A percentile compares a stretch with the other conserved stretches of the same genome.
Evolutionary conservation across 1,140 invertebrate genomes (phyloP).

Genomic region (Venustaconcha ellipsiformis): DNA sequence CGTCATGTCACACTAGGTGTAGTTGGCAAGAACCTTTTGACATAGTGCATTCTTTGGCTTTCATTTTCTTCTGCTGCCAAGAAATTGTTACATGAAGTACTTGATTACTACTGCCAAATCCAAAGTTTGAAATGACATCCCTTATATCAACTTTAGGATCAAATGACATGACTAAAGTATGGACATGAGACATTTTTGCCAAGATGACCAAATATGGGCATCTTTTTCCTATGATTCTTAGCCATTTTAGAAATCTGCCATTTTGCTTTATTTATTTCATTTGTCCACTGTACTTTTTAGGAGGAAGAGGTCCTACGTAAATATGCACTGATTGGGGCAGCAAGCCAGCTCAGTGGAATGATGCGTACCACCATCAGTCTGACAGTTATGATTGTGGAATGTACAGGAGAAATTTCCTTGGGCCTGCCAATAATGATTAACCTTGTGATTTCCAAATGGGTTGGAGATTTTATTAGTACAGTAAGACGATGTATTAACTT

Average conservation of each 20-base stretch:
- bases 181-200: too few relatives aligned
- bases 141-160: too few relatives aligned
- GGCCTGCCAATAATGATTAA: constrained; percentile 86
- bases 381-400: constrained; percentile 96
- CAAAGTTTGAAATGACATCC: too few relatives aligned
- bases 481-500: constrained; percentile 68
- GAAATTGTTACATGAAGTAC: too few relatives aligned
- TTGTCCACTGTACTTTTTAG: constrained; percentile 20
- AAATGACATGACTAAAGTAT: too few relatives aligned
- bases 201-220: too few relatives aligned
- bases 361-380: constrained; percentile 97
- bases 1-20: too few relatives aligned
- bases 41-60: too few relatives aligned
- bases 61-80: too few relatives aligned
- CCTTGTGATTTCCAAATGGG: constrained; percentile 94
- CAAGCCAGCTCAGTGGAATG: constrained; percentile 92
- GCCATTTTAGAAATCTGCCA: background rate
- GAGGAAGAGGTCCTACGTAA: constrained; percentile 83
- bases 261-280: background rate
- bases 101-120: too few relatives aligned
- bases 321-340: constrained; percentile 96
- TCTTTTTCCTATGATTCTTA: too few relatives aligned
- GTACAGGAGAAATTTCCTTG: constrained; percentile 94
- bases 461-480: constrained; percentile 97
- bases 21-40: too few relatives aligned